Percentiles rank a stretch among this genome's conserved stretches.
phyloP scores from a whole-genome alignment of 2,888 invertebrate species.

The Mimachlamys varia region DNA sequence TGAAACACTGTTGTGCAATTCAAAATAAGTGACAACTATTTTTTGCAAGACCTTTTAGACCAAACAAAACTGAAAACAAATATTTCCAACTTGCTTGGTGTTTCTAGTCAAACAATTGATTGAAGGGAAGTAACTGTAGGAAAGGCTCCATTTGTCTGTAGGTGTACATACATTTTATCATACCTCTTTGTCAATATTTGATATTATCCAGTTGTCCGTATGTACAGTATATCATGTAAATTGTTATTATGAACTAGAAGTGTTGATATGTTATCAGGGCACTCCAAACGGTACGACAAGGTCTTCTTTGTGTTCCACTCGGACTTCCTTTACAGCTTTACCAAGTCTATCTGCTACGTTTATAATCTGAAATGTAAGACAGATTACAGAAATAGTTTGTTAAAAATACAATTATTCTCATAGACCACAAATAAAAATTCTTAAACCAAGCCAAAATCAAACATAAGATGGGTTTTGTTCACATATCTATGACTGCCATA shows the following conservation, averaged over 20 bases:
- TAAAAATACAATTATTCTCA: neutral
- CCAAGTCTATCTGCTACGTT: conserved; percentile 87
- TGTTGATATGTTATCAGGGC: conserved; percentile 81
- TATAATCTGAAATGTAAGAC: conserved; percentile 86
- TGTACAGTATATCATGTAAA: neutral
- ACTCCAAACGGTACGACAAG: conserved; percentile 94
- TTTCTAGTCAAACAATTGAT: neutral
- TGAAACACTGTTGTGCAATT: neutral
- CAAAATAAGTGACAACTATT: neutral
- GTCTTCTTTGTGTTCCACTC: conserved; percentile 94
- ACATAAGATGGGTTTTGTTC: too few relatives aligned
- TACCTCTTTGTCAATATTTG: neutral
- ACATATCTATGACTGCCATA: too few relatives aligned
- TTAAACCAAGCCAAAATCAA: too few relatives aligned
- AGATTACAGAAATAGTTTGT: neutral
- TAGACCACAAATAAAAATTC: too few relatives aligned
- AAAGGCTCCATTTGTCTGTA: too few relatives aligned
- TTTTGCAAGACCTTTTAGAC: neutral
- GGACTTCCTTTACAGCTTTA: conserved; percentile 89
- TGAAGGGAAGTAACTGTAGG: neutral
- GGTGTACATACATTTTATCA: too few relatives aligned
- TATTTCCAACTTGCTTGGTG: neutral
- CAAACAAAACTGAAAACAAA: neutral
- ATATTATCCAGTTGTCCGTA: neutral
- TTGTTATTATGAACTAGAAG: neutral